phyloP scores from a whole-genome alignment of 2,113 vertebrate species.

The Ciconia stormi region DNA sequence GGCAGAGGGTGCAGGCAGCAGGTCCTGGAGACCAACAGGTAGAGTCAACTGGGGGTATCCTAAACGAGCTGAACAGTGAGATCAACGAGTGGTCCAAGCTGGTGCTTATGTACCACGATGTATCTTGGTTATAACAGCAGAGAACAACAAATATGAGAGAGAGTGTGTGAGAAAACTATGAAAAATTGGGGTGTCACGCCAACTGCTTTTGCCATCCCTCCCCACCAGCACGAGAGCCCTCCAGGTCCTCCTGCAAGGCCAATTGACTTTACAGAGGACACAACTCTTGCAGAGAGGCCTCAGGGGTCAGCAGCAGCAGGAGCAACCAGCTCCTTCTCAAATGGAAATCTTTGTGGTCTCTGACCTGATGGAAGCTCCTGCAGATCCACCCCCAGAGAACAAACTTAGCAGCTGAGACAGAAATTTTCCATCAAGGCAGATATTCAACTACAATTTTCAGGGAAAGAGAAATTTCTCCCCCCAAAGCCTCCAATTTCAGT shows the following conservation, averaged over 20 bases:
- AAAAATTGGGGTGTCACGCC: neutral
- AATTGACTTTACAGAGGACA: neutral
- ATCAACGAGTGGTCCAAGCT: fast-evolving
- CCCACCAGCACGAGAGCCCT: fast-evolving
- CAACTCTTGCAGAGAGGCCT: neutral
- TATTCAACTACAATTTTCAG: neutral
- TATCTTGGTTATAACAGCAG: neutral
- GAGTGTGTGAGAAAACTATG: neutral
- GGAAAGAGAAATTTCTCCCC: neutral
- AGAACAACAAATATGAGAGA: neutral
- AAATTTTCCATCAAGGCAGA: neutral
- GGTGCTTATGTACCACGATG: fast-evolving
- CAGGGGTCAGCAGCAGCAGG: neutral
- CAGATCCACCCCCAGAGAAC: neutral
- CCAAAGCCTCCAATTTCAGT: neutral
- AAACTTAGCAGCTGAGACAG: neutral
- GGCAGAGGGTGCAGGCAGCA: neutral
- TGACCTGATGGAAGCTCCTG: neutral
- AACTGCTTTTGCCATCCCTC: neutral
- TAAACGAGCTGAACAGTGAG: neutral
- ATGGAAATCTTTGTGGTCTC: neutral
- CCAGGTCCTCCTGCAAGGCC: neutral
- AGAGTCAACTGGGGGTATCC: neutral
- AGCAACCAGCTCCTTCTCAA: neutral
- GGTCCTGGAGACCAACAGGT: neutral